Evolutionary conservation across 92 coral and sea anemone species (phyloP).

Genomic region (Diadumene lineata): DNA sequence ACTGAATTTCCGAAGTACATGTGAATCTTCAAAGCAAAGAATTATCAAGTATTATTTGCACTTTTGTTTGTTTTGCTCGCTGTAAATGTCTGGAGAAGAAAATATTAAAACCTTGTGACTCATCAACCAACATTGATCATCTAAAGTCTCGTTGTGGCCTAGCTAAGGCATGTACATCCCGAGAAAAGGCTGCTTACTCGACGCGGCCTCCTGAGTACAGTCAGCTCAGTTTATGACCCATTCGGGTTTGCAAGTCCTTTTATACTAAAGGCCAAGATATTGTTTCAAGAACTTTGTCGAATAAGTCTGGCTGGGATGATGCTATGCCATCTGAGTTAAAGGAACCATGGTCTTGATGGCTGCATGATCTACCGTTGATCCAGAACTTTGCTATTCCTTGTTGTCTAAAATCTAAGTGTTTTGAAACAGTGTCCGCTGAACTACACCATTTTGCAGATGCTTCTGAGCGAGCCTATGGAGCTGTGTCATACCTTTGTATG

Average conservation of each 20-base stretch:
- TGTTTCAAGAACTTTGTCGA: constrained; percentile 1
- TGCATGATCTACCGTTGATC: not conserved
- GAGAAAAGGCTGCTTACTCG: constrained; percentile 36
- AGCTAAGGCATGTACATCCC: constrained; percentile 35
- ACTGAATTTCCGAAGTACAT: too few relatives aligned
- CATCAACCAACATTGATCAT: too few relatives aligned
- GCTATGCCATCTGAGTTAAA: not conserved
- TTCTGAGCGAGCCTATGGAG: constrained; percentile 36
- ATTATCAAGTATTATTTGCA: too few relatives aligned
- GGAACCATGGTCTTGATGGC: not conserved
- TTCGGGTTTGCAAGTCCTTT: constrained; percentile 2
- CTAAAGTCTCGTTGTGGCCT: too few relatives aligned
- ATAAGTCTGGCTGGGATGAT: constrained; percentile 4
- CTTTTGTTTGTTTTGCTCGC: too few relatives aligned
- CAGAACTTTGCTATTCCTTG: constrained; percentile 1
- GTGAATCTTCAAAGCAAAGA: too few relatives aligned
- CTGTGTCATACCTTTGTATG: constrained; percentile 42
- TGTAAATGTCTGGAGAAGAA: too few relatives aligned
- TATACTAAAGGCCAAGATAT: not conserved
- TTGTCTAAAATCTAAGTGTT: not conserved
- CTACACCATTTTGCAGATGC: constrained; percentile 2
- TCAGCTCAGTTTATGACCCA: constrained; percentile 51
- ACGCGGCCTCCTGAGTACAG: constrained; percentile 34
- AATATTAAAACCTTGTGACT: too few relatives aligned
- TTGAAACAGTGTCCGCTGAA: constrained; percentile 1